Base-by-base conservation (phyloP, 2,888 invertebrate genomes). In the Ypsolopha scabrella region DNA sequence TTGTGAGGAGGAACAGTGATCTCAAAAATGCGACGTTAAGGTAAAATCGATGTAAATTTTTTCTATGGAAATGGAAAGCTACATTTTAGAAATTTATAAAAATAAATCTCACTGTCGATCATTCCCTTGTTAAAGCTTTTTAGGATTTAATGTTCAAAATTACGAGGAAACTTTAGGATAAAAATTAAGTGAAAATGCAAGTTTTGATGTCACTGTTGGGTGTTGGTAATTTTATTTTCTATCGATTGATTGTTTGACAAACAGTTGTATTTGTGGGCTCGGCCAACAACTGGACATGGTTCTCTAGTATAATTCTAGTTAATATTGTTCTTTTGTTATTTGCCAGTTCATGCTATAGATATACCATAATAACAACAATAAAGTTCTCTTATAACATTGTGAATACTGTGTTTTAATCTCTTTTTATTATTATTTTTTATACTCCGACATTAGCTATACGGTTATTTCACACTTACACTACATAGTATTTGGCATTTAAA, bases 311-410 rank as follows among this genome's bases (percentile, higher is more conserved):
- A 75, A 80, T 75, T 81, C 63, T 85, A 81, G 81, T 73, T 53
- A 73, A 71, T 77, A 77, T 63, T 75, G 66, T 78, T 74, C 68
- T 68, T 80, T 80, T 76, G 79, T 86, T 85, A 80, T 64, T 80
- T 81, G 85, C 83, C 82, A 81, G 75, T 83, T 86, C 78, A 82
- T 80, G 86, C 86, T 86, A 85, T 85, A 85, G 81, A 75, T 83
- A 83, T 82, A 83, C 81, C 70, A 74, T 85, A 82, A 82, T 81
- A 85, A 83, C 71, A 78, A 83, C 74, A 86, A 86, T 86, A 85
- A 86, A 86, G 75, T 85, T 86, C 85, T 85, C 83, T 83, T 85
- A 82, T 82, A 83, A 86, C 79, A 86, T 83, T 83, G 79, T 81
- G 75, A 69, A 53, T 51, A 54, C 51, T 50, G 55, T 11, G n/a